Evolutionary conservation across 1,140 invertebrate genomes (phyloP).

Genomic region (Copidosoma floridanum): DNA sequence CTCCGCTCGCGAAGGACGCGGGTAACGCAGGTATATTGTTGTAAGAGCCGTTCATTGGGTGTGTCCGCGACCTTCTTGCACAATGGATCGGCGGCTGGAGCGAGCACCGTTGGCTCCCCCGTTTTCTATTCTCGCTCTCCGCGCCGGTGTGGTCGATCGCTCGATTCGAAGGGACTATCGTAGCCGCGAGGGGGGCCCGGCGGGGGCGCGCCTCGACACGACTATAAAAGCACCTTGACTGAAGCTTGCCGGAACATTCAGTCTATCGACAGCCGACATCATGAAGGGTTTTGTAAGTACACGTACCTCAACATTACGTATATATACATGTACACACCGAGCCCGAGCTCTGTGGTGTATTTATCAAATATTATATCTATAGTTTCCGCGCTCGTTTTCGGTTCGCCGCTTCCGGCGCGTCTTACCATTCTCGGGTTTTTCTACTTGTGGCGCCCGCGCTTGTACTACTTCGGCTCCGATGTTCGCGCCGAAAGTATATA

Average conservation of each 20-base stretch:
- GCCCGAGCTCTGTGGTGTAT: no score
- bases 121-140: background rate
- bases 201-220: constrained; percentile 51
- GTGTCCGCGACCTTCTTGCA: constrained; percentile 52
- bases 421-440: background rate
- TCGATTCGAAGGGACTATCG: constrained; percentile 53
- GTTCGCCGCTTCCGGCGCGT: no score
- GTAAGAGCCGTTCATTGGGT: constrained; percentile 15
- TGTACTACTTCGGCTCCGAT: background rate
- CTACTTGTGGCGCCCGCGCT: background rate
- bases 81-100: constrained; percentile 43
- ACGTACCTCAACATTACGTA: no score
- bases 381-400: no score
- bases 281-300: constrained; percentile 57
- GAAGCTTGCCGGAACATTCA: constrained; percentile 45
- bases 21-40: background rate
- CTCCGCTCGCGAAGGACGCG: background rate
- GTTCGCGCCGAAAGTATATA: no score
- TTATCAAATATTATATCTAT: no score
- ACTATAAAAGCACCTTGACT: constrained; percentile 52
- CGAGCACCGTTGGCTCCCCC: background rate
- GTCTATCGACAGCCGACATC: constrained; percentile 44
- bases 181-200: background rate
- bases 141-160: no score
- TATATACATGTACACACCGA: no score